Evolutionary conservation across 1,140 invertebrate genomes (phyloP), one percentile per base, ranked within the genome.

Genomic region (Gerris buenoi): DNA sequence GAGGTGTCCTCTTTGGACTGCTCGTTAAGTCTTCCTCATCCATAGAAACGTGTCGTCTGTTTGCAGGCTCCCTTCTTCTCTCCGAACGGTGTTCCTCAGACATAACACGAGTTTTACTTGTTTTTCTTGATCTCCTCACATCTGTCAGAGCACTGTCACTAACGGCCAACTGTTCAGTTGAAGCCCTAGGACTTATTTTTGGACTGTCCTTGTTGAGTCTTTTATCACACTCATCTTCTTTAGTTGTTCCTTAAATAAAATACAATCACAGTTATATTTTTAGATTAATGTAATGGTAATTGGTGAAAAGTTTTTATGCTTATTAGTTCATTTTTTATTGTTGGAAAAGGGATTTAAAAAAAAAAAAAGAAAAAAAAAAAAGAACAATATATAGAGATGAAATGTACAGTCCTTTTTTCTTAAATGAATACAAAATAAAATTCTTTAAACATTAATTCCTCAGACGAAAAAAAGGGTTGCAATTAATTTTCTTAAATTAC

Each of bases 1-100:
- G 66, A 73, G 72, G 22, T 69, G 58, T 14, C 22, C 58, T 60
- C 23, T 60, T 60, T 3, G 58, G 58, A 60, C 15, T 22, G 23
- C 3, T 5, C 10, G 46, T n/a, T 5, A 15, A 5, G 3, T 60
- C 58, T 5, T 60, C 58, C 23, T 60, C 58, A 60, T 60, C 58
- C 15, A 60, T 25, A 22, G 58, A 60, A 22, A 25, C 23, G 23
- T 60, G 15, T 3, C 23, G 58, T 5, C 58, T 15, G 15, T 5
- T 3, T 22, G 3, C 58, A 22, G 58, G 3, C 5, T 60, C 58
- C 58, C 23, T 5, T 60, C 58, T 60, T 5, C 15, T 22, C 3
- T 60, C 23, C 3, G 5, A 13, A 10, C 23, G 5, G 3, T 25
- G 15, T 60, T 60, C 58, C 23, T 60, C 58, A 60, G 58, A 60